A percentile compares a stretch with the other conserved stretches of the same genome.
These are phyloP conservation scores for Tuta absoluta DNA, from an alignment of 2,888 invertebrate genomes.

Conservation along the genomic window DNA sequence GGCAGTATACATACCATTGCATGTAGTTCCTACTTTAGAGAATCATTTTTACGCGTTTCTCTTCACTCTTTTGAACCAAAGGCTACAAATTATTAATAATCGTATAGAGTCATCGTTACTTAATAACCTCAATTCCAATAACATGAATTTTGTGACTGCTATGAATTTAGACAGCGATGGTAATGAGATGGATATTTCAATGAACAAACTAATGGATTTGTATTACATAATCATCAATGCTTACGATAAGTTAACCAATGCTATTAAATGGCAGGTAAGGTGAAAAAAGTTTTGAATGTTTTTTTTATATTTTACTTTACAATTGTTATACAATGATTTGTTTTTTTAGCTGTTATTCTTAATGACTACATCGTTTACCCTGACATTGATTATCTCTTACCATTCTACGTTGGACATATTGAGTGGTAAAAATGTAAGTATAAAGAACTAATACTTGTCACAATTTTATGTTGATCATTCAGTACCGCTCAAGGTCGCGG, in stretches of 20 bases:
- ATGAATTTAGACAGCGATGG: background rate
- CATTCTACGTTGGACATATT: background rate
- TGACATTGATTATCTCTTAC: slow-evolving; percentile 1
- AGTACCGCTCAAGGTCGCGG: too few species aligned
- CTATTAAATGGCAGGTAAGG: slow-evolving; percentile 39
- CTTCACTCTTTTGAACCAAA: slow-evolving; percentile 4
- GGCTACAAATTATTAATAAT: slow-evolving; percentile 19
- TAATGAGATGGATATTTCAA: background rate
- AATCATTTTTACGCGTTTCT: slow-evolving; percentile 22
- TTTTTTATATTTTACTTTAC: too few species aligned
- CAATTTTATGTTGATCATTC: too few species aligned
- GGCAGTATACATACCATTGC: background rate
- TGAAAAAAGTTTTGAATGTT: background rate
- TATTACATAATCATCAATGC: slow-evolving; percentile 36
- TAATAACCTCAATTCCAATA: background rate
- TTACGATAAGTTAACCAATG: slow-evolving; percentile 34
- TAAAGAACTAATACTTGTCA: background rate
- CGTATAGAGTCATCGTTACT: slow-evolving; percentile 9
- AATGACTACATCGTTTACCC: background rate
- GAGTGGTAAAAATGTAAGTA: slow-evolving; percentile 5
- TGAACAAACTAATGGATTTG: slow-evolving; percentile 17
- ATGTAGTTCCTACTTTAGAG: slow-evolving; percentile 20
- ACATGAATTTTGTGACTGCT: background rate
- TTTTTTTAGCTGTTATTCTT: background rate
- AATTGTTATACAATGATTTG: too few species aligned